Percentiles rank a stretch among this genome's conserved stretches.
phyloP scores from a whole-genome alignment of 2,797 vertebrate genomes.

The Tokudaia tokunoshimensis region DNA sequence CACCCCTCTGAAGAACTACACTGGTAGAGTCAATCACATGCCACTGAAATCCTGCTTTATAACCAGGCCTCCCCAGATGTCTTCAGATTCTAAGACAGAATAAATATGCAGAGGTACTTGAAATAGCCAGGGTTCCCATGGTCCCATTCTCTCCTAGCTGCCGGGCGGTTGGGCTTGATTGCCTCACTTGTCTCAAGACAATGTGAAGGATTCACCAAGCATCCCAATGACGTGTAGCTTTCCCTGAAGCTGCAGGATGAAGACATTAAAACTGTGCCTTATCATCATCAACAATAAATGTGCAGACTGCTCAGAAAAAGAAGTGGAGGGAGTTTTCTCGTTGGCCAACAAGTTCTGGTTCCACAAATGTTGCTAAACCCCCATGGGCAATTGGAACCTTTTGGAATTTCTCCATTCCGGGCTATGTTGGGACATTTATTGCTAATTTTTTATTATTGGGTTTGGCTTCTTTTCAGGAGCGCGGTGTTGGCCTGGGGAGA shows the following conservation, averaged over 20 bases:
- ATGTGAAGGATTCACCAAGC: slow-evolving; percentile 66
- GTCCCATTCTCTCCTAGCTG: slow-evolving; percentile 41
- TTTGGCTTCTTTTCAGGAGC: background rate
- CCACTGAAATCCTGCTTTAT: background rate
- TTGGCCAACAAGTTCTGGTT: slow-evolving; percentile 65
- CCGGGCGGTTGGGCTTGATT: slow-evolving; percentile 78
- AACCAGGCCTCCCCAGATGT: slow-evolving; percentile 4
- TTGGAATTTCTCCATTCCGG: slow-evolving; percentile 74
- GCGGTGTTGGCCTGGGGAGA: background rate
- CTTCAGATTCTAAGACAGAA: slow-evolving; percentile 53
- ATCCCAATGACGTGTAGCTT: slow-evolving; percentile 65
- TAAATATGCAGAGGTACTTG: slow-evolving; percentile 57
- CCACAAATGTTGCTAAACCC: slow-evolving; percentile 67
- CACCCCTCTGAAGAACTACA: background rate
- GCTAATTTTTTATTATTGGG: slow-evolving; percentile 56
- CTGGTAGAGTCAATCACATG: background rate
- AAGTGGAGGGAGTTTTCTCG: slow-evolving; percentile 60
- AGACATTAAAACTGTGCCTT: slow-evolving; percentile 63
- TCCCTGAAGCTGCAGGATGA: slow-evolving; percentile 65
- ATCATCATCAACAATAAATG: background rate
- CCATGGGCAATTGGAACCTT: slow-evolving; percentile 57
- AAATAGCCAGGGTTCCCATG: slow-evolving; percentile 66
- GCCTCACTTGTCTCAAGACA: slow-evolving; percentile 80
- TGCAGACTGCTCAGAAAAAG: slow-evolving; percentile 29
- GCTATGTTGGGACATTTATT: background rate